Base-by-base conservation (phyloP, 2,797 vertebrate species). In the Neosilurus hyrtlii region DNA sequence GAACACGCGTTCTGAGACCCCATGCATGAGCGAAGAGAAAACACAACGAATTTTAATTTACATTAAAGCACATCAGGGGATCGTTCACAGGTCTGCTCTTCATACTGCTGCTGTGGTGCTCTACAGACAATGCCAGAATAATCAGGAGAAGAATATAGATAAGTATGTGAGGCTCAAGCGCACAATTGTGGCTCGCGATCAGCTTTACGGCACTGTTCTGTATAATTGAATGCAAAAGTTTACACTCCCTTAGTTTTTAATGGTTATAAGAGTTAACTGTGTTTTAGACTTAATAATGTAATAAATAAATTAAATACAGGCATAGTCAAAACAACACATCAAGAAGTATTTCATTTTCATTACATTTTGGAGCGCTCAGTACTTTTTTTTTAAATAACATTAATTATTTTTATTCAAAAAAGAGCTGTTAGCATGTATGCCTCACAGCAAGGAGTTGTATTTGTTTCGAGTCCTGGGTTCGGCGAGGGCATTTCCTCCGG, bases 11-110 rank as follows among this genome's bases (percentile, higher is more conserved):
- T 83, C 82, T 37, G 84, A 84, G 84, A 82, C 75, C 67, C 79
- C 80, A 72, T 75, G 71, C 82, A 80, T 85, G 79, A 85, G 82
- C 66, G 77, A 35, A 82, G 77, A 85, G 70, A 68, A 85, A 87
- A 85, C 84, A 85, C 54, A 26, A 83, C 59, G 72, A 80, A 80
- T 87, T 85, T 87, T 86, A 84, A 84, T 70, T 87, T 72, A 82
- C 79, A 81, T 81, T 84, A 84, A 84, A 68, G 73, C 79, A 83
- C 76, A 84, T 82, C 80, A 56, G 86, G 57, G 82, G 84, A 85
- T 71, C 82, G 78, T 59, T 66, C 80, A 66, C 82, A 81, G 78
- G 77, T 81, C 84, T 62, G 56, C 30, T 67, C 82, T 74, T 72
- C 26, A 73, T 67, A 78, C 26, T 51, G 63, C 84, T 79, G 84